Conservation (phyloP, 2,888 invertebrate species). For the Cataglyphis livida region DNA sequence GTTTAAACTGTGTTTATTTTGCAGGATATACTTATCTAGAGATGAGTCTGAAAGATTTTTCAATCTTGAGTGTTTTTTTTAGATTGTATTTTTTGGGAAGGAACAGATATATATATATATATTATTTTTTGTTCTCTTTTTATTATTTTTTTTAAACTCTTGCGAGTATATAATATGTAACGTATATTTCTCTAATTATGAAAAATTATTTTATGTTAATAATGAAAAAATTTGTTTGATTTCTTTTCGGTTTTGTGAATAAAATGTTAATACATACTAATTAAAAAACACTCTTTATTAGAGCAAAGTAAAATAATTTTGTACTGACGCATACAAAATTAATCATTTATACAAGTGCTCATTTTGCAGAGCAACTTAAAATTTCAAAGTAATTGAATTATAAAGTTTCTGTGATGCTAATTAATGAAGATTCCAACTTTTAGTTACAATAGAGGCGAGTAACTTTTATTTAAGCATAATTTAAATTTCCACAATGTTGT, state of each 20-base stretch:
- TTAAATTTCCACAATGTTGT: constrained; percentile 32
- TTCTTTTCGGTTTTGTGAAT: neutral
- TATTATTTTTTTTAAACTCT: neutral
- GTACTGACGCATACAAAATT: constrained; percentile 24
- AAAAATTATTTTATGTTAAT: neutral
- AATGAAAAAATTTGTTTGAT: neutral
- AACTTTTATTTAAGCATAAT: constrained; percentile 43
- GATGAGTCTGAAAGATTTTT: neutral
- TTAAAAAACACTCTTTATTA: constrained; percentile 1
- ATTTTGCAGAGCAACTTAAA: constrained; percentile 29
- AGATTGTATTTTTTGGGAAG: neutral
- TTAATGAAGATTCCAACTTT: constrained; percentile 38
- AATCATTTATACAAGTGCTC: constrained; percentile 36
- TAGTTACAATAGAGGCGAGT: constrained; percentile 7
- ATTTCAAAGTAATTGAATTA: constrained; percentile 45
- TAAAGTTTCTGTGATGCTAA: constrained; percentile 38
- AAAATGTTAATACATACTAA: neutral
- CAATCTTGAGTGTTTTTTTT: neutral
- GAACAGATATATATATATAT: neutral
- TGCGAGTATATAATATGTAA: neutral
- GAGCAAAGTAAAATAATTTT: constrained; percentile 20
- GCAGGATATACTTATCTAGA: neutral
- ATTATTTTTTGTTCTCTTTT: neutral
- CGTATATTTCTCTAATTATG: constrained; percentile 1
- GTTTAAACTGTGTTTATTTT: neutral